Evolutionary conservation across 2,113 vertebrate genomes (phyloP).

Genomic region (Apus apus): DNA sequence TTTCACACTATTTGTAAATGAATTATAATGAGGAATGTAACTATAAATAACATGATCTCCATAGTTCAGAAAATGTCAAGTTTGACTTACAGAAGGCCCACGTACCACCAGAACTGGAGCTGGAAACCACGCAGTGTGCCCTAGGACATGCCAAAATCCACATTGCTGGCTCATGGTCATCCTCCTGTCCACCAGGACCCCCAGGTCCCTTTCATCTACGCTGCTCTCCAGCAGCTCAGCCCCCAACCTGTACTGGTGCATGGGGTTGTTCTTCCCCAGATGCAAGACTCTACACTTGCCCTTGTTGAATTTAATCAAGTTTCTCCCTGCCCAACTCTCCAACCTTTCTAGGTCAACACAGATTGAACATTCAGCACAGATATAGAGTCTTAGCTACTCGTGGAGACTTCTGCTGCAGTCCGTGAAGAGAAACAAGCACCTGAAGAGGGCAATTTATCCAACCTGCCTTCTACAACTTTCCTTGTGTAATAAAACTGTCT

Average conservation of each 20-base stretch:
- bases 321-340: too few species aligned
- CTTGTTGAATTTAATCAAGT: too few species aligned
- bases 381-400: background rate
- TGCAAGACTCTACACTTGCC: too few species aligned
- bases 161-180: too few species aligned
- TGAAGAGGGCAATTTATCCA: background rate
- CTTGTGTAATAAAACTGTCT: background rate
- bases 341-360: too few species aligned
- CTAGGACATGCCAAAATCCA: background rate
- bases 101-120: background rate
- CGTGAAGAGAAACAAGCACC: background rate
- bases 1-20: background rate
- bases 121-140: background rate
- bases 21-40: background rate
- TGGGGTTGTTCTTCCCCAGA: too few species aligned
- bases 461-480: rapidly evolving
- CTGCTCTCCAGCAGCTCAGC: too few species aligned
- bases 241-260: too few species aligned
- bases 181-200: too few species aligned
- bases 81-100: background rate
- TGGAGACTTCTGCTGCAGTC: background rate
- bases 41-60: background rate
- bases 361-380: background rate
- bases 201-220: too few species aligned
- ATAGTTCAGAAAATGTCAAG: background rate